Evolutionary conservation across 2,888 invertebrate species (phyloP), one percentile per base, ranked within the genome.

Genomic region (Harmothoe impar): DNA sequence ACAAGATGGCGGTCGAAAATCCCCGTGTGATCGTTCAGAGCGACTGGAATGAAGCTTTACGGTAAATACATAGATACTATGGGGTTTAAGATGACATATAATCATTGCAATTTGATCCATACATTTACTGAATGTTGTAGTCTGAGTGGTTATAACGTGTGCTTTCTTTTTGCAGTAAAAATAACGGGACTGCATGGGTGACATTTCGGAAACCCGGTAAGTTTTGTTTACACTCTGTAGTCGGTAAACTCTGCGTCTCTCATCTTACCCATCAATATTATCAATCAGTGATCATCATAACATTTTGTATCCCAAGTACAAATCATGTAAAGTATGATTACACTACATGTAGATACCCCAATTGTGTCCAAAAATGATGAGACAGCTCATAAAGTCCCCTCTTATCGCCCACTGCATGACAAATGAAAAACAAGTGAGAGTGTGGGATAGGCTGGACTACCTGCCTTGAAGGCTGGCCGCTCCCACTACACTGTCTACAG

Each of bases 151-250:
- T 52, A 52, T 86, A 1, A 0, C 10, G 52, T 86, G 12, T 29
- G 17, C n/a, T 86, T 15, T 52, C 0, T 86, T 20, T 86, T 54
- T 54, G 31, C 86, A 86, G 86, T 25, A 31, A 31, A 54, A 86
- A 86, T 29, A 86, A 86, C 29, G 86, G 86, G 25, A 86, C 86
- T 86, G 86, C 86, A 23, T 89, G 89, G 89, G 89, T 89, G 62
- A 89, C 89, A 33, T 89, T 89, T 68, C 31, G 35, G 7, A 56
- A 89, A 68, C 89, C 89, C 12, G 89, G 89, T 89, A 68, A 89
- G 62, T 56, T 52, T 1, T 5, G 31, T 12, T 25, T 33, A 10
- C 10, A 35, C 31, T 33, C n/a, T n/a, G n/a, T n/a, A n/a, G n/a
- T n/a, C n/a, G n/a, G n/a, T n/a, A n/a, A n/a, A n/a, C n/a, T n/a